phyloP scores from a whole-genome alignment of 2,888 invertebrate species.

The Hydraecia micacea region DNA sequence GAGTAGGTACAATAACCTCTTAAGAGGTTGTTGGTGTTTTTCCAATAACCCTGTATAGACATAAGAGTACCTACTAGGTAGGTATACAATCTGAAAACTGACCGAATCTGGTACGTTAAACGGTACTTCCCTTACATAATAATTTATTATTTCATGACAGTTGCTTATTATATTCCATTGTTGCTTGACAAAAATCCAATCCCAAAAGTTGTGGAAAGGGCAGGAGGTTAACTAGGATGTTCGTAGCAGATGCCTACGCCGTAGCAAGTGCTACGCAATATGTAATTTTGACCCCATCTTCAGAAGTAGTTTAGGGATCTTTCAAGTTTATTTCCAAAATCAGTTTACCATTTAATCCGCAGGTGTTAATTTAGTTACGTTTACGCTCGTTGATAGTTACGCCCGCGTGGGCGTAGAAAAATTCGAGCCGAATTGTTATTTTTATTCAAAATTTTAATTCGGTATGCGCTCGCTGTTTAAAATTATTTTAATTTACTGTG shows the following conservation, averaged over 20 bases:
- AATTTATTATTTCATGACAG: neutral
- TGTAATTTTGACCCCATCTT: neutral
- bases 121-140: neutral
- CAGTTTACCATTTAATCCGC: neutral
- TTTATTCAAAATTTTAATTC: neutral
- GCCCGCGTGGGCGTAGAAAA: neutral
- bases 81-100: neutral
- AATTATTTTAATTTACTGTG: too few species aligned
- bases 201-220: neutral
- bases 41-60: too few species aligned
- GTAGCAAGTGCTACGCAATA: constrained; percentile 38
- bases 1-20: too few species aligned
- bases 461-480: too few species aligned
- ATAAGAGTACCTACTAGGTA: too few species aligned
- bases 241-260: constrained; percentile 44
- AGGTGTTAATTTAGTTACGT: constrained; percentile 2
- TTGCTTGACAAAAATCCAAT: neutral
- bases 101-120: too few species aligned
- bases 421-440: neutral
- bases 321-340: neutral
- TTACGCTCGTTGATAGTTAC: neutral
- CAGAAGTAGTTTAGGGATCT: neutral
- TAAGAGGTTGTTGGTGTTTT: too few species aligned
- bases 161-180: neutral
- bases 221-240: neutral